Evolutionary conservation across 1,140 invertebrate species (phyloP).

Genomic region (Centruroides vittatus): DNA sequence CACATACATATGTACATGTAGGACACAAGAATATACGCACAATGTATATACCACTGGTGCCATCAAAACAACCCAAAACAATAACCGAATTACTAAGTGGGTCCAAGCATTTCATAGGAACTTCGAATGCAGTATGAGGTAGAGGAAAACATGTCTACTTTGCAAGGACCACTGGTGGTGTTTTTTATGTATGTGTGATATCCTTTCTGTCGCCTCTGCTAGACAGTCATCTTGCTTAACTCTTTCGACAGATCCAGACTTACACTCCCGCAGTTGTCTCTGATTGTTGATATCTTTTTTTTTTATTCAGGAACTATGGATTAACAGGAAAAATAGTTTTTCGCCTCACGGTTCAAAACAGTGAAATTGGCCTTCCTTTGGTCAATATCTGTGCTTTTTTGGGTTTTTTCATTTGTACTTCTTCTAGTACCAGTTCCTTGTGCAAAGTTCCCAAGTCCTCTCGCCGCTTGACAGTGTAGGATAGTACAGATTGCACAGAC

Average conservation of each 20-base stretch:
- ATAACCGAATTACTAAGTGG: not conserved
- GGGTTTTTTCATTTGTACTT: too few species aligned
- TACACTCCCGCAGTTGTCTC: not conserved
- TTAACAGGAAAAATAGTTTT: not conserved
- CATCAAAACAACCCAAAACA: not conserved
- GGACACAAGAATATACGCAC: not conserved
- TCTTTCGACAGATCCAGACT: not conserved
- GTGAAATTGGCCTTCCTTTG: too few species aligned
- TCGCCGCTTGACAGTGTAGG: too few species aligned
- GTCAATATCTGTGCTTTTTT: too few species aligned
- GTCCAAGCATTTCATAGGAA: not conserved
- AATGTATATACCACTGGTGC: not conserved
- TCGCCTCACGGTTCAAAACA: not conserved
- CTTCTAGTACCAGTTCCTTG: too few species aligned
- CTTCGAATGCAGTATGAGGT: not conserved
- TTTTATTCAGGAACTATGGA: not conserved
- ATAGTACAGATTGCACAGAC: too few species aligned
- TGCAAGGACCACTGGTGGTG: not conserved
- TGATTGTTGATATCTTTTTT: not conserved
- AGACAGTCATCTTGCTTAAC: not conserved
- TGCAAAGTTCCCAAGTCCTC: too few species aligned
- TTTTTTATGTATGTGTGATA: not conserved
- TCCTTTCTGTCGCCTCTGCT: not conserved
- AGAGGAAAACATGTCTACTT: not conserved
- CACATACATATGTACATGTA: not conserved